Conservation (phyloP, 2,797 vertebrate genomes). For the Loris lydekkerianus region DNA sequence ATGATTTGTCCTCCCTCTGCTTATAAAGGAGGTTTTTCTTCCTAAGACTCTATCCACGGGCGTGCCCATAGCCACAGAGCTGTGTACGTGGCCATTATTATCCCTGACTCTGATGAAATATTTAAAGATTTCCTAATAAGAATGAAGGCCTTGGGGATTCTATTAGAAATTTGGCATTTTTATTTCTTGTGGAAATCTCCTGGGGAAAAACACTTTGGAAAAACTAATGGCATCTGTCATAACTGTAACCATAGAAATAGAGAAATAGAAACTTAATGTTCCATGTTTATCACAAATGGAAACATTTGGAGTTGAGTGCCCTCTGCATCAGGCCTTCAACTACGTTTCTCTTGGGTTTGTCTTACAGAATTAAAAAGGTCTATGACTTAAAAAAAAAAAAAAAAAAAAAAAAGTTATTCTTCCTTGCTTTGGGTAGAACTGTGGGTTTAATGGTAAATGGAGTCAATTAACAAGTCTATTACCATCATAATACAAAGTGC, state of each 20-base stretch:
- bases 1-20: background rate
- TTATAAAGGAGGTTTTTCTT: conserved; percentile 48
- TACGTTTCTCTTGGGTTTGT: background rate
- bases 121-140: conserved; percentile 57
- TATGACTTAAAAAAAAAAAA: background rate
- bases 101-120: conserved; percentile 62
- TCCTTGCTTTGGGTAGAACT: background rate
- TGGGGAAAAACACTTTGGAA: background rate
- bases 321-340: background rate
- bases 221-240: conserved; percentile 42
- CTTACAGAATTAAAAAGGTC: background rate
- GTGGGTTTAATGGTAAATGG: background rate
- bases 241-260: conserved; percentile 19
- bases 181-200: conserved; percentile 49
- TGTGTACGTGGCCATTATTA: background rate
- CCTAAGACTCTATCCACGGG: background rate
- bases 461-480: background rate
- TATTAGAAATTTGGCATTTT: conserved; percentile 49
- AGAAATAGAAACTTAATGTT: background rate
- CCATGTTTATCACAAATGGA: background rate
- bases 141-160: conserved; percentile 29
- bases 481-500: background rate
- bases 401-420: background rate
- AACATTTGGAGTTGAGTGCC: background rate
- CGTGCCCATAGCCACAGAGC: background rate